These are phyloP conservation scores for Astropecten irregularis DNA, from an alignment of 53 echinoderm and acorn worm species.

Conservation along the genomic window DNA sequence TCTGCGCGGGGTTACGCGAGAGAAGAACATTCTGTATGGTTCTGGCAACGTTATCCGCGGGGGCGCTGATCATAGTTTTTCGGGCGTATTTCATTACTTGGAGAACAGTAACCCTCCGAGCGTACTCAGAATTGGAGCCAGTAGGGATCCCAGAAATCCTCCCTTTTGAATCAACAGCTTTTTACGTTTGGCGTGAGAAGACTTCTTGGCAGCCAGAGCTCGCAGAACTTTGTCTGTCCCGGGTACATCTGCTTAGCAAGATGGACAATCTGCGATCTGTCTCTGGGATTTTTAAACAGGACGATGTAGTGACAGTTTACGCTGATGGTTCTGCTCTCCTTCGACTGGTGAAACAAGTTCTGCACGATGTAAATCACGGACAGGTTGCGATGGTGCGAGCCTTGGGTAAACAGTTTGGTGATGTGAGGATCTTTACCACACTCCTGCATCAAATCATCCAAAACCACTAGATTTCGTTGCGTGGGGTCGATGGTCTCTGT, in stretches of 20 bases:
- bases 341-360: slow-evolving; percentile 46
- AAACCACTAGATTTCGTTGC: slow-evolving; percentile 54
- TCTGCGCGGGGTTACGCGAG: slow-evolving; percentile 5
- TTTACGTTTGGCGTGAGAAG: slow-evolving; percentile 26
- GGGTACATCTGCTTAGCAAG: slow-evolving; percentile 78
- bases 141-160: slow-evolving; percentile 30
- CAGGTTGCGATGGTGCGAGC: slow-evolving; percentile 71
- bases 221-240: slow-evolving; percentile 48
- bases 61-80: slow-evolving; percentile 37
- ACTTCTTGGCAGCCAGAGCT: slow-evolving; percentile 11
- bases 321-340: slow-evolving; percentile 22
- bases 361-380: slow-evolving; percentile 61
- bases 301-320: slow-evolving; percentile 6
- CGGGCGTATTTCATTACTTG: slow-evolving; percentile 25
- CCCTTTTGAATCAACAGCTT: slow-evolving; percentile 15
- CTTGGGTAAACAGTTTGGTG: slow-evolving; percentile 73
- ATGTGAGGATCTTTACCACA: slow-evolving; percentile 22
- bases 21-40: slow-evolving; percentile 22
- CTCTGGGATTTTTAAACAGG: slow-evolving; percentile 69
- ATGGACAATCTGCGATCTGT: slow-evolving; percentile 68
- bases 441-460: slow-evolving; percentile 72
- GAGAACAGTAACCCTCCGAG: slow-evolving; percentile 2
- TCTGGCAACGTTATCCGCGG: neutral
- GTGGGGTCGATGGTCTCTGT: slow-evolving; percentile 48
- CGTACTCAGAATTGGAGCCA: slow-evolving; percentile 15